A percentile compares a stretch with the other conserved stretches of the same genome.
Evolutionary conservation across 2,113 vertebrate genomes (phyloP).

Genomic region (Diadophis punctatus): DNA sequence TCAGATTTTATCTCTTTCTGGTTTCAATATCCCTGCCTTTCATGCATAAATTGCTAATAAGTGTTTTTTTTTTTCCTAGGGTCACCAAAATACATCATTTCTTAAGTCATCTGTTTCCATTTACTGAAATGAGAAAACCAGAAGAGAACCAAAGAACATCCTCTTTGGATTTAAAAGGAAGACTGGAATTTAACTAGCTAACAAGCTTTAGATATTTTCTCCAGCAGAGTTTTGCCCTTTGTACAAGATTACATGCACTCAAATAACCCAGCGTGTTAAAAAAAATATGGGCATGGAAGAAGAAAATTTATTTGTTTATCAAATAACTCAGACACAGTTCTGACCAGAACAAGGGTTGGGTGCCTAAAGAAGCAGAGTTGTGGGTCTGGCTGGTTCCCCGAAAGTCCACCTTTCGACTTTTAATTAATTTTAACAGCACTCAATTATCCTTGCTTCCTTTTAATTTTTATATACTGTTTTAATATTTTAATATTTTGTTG

Average conservation of each 20-base stretch:
- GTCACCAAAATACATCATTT: not conserved
- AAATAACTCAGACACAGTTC: not conserved
- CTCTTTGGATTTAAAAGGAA: not conserved
- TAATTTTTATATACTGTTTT: not conserved
- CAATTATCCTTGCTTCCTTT: not conserved
- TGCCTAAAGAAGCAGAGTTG: too few relatives aligned
- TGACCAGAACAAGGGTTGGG: not conserved
- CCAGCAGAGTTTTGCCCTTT: not conserved
- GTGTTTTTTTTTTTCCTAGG: not conserved
- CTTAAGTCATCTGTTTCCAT: conserved; percentile 11
- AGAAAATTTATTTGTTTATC: not conserved
- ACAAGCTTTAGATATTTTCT: not conserved
- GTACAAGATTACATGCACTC: not conserved
- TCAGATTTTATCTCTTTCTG: not conserved
- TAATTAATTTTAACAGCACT: not conserved
- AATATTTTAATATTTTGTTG: not conserved
- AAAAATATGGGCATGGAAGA: not conserved
- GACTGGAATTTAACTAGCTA: not conserved
- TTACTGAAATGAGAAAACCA: not conserved
- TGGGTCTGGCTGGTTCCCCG: not conserved
- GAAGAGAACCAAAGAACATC: not conserved
- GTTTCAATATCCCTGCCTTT: not conserved
- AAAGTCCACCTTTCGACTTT: not conserved
- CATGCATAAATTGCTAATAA: not conserved
- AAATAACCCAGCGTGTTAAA: not conserved